Base-by-base conservation (phyloP, 2,113 vertebrate genomes). In the Marcusenius ussheri region DNA sequence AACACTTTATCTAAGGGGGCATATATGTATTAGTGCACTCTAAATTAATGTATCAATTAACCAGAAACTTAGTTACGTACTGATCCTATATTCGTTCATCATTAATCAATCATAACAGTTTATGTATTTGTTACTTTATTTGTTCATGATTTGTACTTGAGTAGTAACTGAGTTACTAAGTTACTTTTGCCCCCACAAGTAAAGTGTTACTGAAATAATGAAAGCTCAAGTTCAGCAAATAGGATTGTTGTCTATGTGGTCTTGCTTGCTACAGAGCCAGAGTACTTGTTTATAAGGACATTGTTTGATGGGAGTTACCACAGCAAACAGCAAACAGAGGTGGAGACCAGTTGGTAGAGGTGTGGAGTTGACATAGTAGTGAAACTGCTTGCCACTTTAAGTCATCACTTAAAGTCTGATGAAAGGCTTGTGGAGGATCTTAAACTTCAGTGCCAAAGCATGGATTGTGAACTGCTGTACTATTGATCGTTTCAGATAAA, bases 401-500 rank as follows among this genome's bases (percentile, higher is more conserved):
- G 35, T 2, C 35, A 19, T 70, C 62, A 3, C 74, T 42, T 80
- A 39, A 80, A 42, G 74, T 80, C 1, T 80, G 31, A 80, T 39
- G 35, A 42, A 42, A 17, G 74, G 31, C 35, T 42, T 80, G 74
- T 17, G 15, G 74, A 42, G 31, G 31, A 42, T 35, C 15, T 80
- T 15, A 77, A 77, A 77, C 11, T 39, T 42, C 35, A 42, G 74
- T 39, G 31, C 13, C 13, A 74, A 31, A n/a, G 8, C 58, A 5
- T 31, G 9, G 62, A 70, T 70, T 31, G 74, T 17, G 10, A 35
- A 9, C 62, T 24, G 46, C 42, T 50, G 19, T 15, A 5, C 45
- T 6, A 1, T 90, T 0, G 7, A 4, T 88, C 91, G 45, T 74
- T 80, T 21, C 95, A 98, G 98, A 98, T 89, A 96, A 97, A 87